Evolutionary conservation across 2,113 vertebrate genomes (phyloP), one percentile per base, ranked within the genome.

Genomic region (Leucoraja erinaceus): DNA sequence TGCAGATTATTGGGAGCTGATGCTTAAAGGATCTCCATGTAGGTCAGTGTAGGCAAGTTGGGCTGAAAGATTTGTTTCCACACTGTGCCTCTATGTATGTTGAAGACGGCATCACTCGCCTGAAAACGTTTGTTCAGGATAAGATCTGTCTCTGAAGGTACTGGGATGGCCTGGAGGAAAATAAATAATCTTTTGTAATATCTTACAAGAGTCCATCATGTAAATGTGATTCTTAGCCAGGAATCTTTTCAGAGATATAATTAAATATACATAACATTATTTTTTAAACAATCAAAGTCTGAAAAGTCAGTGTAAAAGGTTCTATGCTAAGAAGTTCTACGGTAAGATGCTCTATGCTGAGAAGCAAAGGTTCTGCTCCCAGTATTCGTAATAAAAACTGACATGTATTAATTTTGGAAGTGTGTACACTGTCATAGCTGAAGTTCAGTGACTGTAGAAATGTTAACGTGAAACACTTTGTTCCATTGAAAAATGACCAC

Each of bases 211-310:
- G 76, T 33, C 77, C 16, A 16, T 33, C 33, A 18, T 79, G 77
- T 22, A 12, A 14, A 11, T 28, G 25, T n/a, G 59, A 66, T 31
- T 88, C 61, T 63, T n/a, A 12, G 16, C n/a, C 59, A 61, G 3
- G 63, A 88, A 33, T 88, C 59, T 28, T 66, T 88, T 6, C 84
- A 88, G 12, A 28, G 14, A 66, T 66, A 81, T 81, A 22, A 81
- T 81, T 56, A 9, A 81, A 81, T 88, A 66, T 86, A 12, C 9
- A 31, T 63, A 88, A 88, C 28, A 25, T 16, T 88, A n/a, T 5
- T 88, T 88, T 86, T 16, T n/a, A n/a, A n/a, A 88, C 61, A 88
- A 66, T 12, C 83, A 86, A 86, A 63, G 20, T 78, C 76, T 78
- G 25, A 11, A 78, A 10, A 78, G 5, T 33, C 16, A 12, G 16